Evolutionary conservation across 2,113 vertebrate species (phyloP).

Genomic region (Sapajus apella): DNA sequence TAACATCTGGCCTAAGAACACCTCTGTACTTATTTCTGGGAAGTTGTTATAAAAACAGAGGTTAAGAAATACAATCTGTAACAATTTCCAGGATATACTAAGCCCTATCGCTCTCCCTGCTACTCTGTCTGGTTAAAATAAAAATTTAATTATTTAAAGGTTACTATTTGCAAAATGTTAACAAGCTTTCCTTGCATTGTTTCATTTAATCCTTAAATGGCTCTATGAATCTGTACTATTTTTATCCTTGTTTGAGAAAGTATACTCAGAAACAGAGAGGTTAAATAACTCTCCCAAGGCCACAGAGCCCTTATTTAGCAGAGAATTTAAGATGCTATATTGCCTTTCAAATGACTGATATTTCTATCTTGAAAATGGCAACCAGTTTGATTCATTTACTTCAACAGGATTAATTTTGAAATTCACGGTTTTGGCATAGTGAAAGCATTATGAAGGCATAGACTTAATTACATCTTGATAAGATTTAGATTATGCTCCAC

Average conservation of each 20-base stretch:
- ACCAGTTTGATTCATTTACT: background rate
- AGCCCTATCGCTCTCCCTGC: background rate
- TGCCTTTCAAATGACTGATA: background rate
- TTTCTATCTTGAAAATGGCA: constrained; percentile 39
- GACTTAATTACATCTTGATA: background rate
- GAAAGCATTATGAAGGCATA: background rate
- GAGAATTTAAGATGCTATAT: background rate
- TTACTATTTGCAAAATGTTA: background rate
- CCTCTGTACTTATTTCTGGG: background rate
- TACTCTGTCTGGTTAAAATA: background rate
- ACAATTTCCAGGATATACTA: background rate
- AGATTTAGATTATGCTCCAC: background rate
- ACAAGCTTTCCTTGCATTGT: background rate
- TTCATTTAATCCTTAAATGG: background rate
- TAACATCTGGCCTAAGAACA: background rate
- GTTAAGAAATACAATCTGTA: background rate
- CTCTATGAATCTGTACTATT: background rate
- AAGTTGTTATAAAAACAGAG: background rate
- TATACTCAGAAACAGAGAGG: background rate
- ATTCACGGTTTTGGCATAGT: background rate
- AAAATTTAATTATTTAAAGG: background rate
- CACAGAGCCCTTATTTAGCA: background rate
- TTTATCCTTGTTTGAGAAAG: background rate
- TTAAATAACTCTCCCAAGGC: background rate
- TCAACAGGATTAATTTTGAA: constrained; percentile 18